These are phyloP conservation scores for Drosophila longiperda DNA, from an alignment of 2,888 invertebrate species.

Conservation along the genomic window DNA sequence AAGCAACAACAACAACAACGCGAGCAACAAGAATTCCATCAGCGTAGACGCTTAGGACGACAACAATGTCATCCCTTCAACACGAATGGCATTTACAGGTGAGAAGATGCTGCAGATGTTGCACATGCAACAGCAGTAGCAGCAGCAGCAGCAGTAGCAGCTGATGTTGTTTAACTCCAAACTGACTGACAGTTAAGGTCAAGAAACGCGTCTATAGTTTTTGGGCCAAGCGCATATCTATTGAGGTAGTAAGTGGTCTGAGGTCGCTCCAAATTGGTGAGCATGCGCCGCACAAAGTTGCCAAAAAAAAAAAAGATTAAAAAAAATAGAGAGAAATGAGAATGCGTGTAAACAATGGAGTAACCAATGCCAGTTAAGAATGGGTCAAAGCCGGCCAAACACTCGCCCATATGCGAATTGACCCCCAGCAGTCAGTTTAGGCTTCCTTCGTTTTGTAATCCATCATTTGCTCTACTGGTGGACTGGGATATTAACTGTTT, in stretches of 20 bases:
- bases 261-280: constrained; percentile 45
- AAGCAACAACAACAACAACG: constrained; percentile 85
- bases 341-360: constrained; percentile 39
- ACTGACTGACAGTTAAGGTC: constrained; percentile 56
- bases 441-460: constrained; percentile 1
- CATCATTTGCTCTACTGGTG: not conserved
- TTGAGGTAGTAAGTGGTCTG: constrained; percentile 63
- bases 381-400: constrained; percentile 31
- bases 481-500: not conserved
- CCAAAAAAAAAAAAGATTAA: not conserved
- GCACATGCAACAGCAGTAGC: not conserved
- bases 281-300: constrained; percentile 41
- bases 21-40: constrained; percentile 84
- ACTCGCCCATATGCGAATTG: constrained; percentile 1
- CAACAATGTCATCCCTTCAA: constrained; percentile 84
- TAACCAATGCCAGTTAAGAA: constrained; percentile 10
- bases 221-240: constrained; percentile 61
- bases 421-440: not conserved
- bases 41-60: constrained; percentile 69
- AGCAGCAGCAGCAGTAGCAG: not conserved
- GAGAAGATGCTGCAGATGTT: not conserved
- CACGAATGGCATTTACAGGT: constrained; percentile 85
- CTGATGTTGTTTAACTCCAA: constrained; percentile 2
- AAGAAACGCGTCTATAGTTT: constrained; percentile 54
- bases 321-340: not conserved